phyloP scores from a whole-genome alignment of 2,113 vertebrate species.

The Taurulus bubalis region DNA sequence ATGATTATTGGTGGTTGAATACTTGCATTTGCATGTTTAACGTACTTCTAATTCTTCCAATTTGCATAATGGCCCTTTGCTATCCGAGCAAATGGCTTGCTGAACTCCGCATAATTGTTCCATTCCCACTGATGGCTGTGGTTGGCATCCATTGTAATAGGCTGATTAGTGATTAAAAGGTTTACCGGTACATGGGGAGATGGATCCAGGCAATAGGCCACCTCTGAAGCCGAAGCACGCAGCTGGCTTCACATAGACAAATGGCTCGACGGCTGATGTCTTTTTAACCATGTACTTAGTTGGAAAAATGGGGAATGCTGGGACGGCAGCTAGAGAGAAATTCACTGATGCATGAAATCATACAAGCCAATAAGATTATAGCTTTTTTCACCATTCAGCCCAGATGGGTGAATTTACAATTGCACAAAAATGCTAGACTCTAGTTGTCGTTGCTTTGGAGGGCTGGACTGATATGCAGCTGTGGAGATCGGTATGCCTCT shows the following conservation, averaged over 20 bases:
- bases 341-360: constrained; percentile 56
- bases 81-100: constrained; percentile 63
- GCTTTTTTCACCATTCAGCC: constrained; percentile 36
- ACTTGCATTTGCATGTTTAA: constrained; percentile 70
- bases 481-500: background rate
- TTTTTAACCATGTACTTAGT: constrained; percentile 75
- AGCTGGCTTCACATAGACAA: constrained; percentile 55
- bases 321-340: constrained; percentile 3
- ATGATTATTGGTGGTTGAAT: constrained; percentile 62
- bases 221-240: constrained; percentile 45
- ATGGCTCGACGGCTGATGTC: constrained; percentile 66
- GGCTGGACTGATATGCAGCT: background rate
- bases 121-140: constrained; percentile 75
- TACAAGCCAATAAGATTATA: constrained; percentile 41
- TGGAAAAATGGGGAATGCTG: constrained; percentile 40
- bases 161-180: constrained; percentile 82
- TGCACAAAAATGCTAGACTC: constrained; percentile 15
- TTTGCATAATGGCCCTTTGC: constrained; percentile 73
- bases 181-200: constrained; percentile 71
- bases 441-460: background rate
- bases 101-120: constrained; percentile 76
- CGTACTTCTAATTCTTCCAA: constrained; percentile 72
- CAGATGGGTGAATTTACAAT: constrained; percentile 43
- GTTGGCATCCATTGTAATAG: constrained; percentile 70
- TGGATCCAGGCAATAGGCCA: constrained; percentile 55